Percentiles rank a stretch among this genome's conserved stretches.
Conservation (phyloP, 2,888 invertebrate species). For the Synergus umbraculus region DNA sequence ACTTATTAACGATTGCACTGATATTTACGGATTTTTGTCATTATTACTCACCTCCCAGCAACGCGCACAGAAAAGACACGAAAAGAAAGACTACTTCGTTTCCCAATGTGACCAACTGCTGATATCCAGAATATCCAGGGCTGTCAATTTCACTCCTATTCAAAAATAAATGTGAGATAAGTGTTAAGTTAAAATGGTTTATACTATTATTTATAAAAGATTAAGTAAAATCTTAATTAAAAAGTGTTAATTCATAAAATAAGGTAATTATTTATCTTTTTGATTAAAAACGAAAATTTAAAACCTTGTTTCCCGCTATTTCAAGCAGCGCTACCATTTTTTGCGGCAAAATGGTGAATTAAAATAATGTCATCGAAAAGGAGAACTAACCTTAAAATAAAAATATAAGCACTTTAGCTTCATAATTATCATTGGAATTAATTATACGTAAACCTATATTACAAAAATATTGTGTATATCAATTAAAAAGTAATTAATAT, state of each 20-base stretch:
- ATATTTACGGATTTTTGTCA: slow-evolving; percentile 26
- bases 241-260: neutral
- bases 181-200: neutral
- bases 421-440: neutral
- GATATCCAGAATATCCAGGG: neutral
- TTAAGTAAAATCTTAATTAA: neutral
- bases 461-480: neutral
- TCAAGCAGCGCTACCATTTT: neutral
- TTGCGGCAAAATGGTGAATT: neutral
- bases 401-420: too few relatives aligned
- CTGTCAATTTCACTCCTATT: neutral
- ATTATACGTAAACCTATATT: neutral
- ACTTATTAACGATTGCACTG: slow-evolving; percentile 9
- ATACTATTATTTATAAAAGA: neutral
- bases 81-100: slow-evolving; percentile 31
- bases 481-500: neutral
- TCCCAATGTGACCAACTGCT: neutral
- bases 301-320: neutral
- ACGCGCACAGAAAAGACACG: neutral
- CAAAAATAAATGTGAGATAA: neutral
- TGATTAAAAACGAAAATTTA: neutral
- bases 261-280: neutral
- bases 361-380: neutral
- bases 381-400: slow-evolving; percentile 18
- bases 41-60: slow-evolving; percentile 23